A percentile compares a stretch with the other conserved stretches of the same genome.
phyloP scores from a whole-genome alignment of 2,888 invertebrate species.

The Odontocolon sp. region DNA sequence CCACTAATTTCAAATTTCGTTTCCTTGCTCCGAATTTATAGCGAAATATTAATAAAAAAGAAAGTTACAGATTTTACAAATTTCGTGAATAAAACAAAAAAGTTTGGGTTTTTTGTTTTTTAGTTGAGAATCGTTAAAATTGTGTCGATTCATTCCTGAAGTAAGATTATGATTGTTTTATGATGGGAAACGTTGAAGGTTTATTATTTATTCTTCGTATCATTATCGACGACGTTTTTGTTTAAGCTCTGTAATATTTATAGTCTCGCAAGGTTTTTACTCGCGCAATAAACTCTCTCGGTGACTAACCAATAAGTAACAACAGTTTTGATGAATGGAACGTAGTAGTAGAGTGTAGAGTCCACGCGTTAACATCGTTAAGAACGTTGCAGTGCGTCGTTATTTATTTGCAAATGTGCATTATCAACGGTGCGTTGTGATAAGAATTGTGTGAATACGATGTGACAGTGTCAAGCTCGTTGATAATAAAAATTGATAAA shows the following conservation, averaged over 20 bases:
- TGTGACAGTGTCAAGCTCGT: conserved; percentile 31
- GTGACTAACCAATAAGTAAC: conserved; percentile 17
- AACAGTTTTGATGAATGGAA: conserved; percentile 24
- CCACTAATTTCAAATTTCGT: not conserved
- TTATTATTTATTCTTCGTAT: not conserved
- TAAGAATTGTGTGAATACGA: not conserved
- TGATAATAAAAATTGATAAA: not conserved
- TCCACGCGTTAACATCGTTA: too few relatives aligned
- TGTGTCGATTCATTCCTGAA: too few relatives aligned
- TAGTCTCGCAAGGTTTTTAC: conserved; percentile 2
- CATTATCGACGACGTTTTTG: not conserved
- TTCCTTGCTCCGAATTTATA: too few relatives aligned
- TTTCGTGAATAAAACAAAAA: too few relatives aligned
- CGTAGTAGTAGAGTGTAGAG: not conserved
- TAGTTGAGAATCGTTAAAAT: too few relatives aligned
- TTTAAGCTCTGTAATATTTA: conserved; percentile 4
- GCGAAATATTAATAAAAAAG: too few relatives aligned
- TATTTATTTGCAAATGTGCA: not conserved
- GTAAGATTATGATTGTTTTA: not conserved
- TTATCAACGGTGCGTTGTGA: too few relatives aligned
- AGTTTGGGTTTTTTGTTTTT: too few relatives aligned
- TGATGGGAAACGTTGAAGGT: not conserved
- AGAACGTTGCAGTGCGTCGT: not conserved
- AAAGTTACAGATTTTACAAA: too few relatives aligned
- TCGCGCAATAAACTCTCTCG: conserved; percentile 4